Evolutionary conservation across 2,888 invertebrate species (phyloP), one percentile per base, ranked within the genome.

Genomic region (Hemaris fuciformis): DNA sequence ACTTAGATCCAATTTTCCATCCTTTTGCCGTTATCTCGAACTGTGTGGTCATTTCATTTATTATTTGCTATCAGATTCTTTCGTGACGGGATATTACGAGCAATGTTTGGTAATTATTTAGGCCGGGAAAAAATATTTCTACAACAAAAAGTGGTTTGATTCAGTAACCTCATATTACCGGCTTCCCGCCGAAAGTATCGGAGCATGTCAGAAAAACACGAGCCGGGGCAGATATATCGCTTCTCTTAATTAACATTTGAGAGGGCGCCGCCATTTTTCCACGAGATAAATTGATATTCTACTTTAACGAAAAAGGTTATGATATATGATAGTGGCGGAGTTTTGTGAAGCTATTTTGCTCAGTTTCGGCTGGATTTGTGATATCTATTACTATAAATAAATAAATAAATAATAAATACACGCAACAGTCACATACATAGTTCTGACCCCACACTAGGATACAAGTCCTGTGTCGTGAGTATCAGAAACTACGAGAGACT

Each of bases 161-260:
- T 65, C 56, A 72, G 72, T 67, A 65, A 67, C 67, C 42, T 66
- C 64, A 69, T 69, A 69, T 69, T 68, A 23, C n/a, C 42, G 5
- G 42, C 46, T 46, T 45, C 34, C 46, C 61, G 62, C 59, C 41
- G 58, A 58, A 20, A 6, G 56, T 48, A 46, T 61, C 57, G 63
- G 41, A 25, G 10, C 22, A 38, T 57, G 74, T 67, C 73, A 67
- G 27, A 63, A 68, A 73, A 70, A 67, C 43, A 62, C 57, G 15
- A 62, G 5, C 64, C 66, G 60, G 13, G n/a, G 53, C 45, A 66
- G 57, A 61, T 70, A 67, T 70, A 66, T 69, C 60, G 66, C 62
- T 65, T 63, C 59, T 41, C 43, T 63, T 63, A 60, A 66, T 73
- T 67, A 63, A 43, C 56, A 65, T 66, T 66, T 63, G 59, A 62